Evolutionary conservation across 1,140 invertebrate species (phyloP).

Genomic region (Orchestia grillus): DNA sequence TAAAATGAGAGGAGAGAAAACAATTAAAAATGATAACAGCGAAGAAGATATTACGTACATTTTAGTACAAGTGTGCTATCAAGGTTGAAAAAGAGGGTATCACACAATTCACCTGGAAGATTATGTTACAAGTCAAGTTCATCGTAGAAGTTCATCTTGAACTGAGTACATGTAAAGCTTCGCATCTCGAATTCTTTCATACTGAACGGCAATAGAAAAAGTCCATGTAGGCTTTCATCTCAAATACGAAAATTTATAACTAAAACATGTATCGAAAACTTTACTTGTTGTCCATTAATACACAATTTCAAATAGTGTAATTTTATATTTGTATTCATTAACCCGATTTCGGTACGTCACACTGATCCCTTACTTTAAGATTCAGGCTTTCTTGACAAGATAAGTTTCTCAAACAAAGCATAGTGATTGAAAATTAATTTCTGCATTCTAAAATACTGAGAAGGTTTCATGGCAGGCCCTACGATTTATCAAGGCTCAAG

Average conservation of each 20-base stretch:
- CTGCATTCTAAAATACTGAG: too few relatives aligned
- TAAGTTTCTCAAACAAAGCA: too few relatives aligned
- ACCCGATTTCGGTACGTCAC: too few relatives aligned
- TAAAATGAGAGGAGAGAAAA: background rate
- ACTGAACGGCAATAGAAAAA: background rate
- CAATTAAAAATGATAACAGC: background rate
- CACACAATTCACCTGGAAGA: background rate
- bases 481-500: too few relatives aligned
- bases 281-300: background rate
- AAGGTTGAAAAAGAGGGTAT: background rate
- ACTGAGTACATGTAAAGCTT: too few relatives aligned
- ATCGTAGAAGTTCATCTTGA: too few relatives aligned
- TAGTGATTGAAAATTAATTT: background rate
- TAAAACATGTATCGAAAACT: background rate
- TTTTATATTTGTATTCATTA: too few relatives aligned
- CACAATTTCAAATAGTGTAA: background rate
- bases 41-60: background rate
- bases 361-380: too few relatives aligned
- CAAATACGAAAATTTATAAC: background rate
- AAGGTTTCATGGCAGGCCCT: too few relatives aligned
- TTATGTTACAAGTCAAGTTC: background rate
- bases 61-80: background rate
- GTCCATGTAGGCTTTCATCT: background rate
- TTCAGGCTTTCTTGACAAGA: too few relatives aligned
- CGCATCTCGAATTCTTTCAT: too few relatives aligned